phyloP scores from a whole-genome alignment of 2,113 vertebrate species.

The Lycocorax pyrrhopterus region DNA sequence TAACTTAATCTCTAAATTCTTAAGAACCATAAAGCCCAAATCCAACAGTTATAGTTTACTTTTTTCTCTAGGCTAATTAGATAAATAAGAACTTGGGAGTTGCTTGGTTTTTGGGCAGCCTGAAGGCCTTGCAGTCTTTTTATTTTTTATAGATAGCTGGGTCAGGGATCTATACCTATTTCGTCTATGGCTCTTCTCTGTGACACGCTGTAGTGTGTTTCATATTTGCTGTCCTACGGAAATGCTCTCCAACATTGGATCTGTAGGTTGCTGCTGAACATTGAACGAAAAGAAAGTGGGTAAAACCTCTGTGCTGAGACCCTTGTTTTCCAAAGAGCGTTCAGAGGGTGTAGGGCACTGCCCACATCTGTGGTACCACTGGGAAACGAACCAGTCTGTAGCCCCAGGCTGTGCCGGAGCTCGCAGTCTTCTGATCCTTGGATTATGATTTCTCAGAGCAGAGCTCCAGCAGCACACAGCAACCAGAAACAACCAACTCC shows the following conservation, averaged over 20 bases:
- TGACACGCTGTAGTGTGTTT: not conserved
- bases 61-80: not conserved
- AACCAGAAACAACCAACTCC: no score
- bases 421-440: no score
- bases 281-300: not conserved
- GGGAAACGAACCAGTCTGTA: not conserved
- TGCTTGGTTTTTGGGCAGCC: not conserved
- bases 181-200: not conserved
- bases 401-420: no score
- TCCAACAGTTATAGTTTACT: not conserved
- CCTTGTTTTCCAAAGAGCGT: not conserved
- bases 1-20: not conserved
- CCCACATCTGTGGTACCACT: no score
- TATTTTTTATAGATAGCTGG: no score
- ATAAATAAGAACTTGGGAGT: not conserved
- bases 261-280: not conserved
- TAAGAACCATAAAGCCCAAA: not conserved
- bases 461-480: no score
- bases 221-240: not conserved
- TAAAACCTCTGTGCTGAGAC: not conserved
- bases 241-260: not conserved
- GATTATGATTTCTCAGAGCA: no score
- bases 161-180: not conserved
- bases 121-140: not conserved
- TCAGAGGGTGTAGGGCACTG: not conserved